These are phyloP conservation scores for Echinometra lucunter DNA, from an alignment of 53 echinoderm and acorn worm genomes.

Conservation along the genomic window DNA sequence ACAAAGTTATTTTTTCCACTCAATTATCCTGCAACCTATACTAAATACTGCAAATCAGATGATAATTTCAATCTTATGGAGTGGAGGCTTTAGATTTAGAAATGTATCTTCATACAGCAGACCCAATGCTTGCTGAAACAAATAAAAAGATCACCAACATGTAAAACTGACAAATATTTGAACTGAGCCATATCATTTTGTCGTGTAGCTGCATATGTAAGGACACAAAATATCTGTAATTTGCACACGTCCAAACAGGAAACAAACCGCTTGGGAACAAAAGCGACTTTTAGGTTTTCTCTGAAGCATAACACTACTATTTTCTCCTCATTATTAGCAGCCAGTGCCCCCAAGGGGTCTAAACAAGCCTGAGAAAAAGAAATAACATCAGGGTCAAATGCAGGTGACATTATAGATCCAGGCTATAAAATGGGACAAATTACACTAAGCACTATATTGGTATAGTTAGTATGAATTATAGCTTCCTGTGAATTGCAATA, in stretches of 20 bases:
- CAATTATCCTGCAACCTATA: too few species aligned
- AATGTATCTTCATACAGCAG: too few species aligned
- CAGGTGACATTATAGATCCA: constrained; percentile 29
- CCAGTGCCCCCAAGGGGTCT: constrained; percentile 25
- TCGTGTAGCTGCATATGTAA: constrained; percentile 1
- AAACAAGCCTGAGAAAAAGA: constrained; percentile 49
- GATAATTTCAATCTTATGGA: too few species aligned
- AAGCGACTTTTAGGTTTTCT: neutral
- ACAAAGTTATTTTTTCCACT: too few species aligned
- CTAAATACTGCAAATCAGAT: neutral
- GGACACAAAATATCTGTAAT: constrained; percentile 31
- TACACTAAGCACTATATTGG: neutral
- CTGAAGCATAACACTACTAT: constrained; percentile 40
- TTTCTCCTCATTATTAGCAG: constrained; percentile 27
- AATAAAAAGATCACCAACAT: neutral
- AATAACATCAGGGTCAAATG: constrained; percentile 29
- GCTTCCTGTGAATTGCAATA: constrained; percentile 5
- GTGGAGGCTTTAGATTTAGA: too few species aligned
- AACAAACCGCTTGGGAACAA: constrained; percentile 24
- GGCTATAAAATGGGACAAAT: neutral
- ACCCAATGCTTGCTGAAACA: too few species aligned
- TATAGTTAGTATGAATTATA: constrained; percentile 6
- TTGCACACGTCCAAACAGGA: constrained; percentile 20
- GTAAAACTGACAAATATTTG: neutral
- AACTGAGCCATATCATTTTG: neutral